A percentile compares a stretch with the other conserved stretches of the same genome.
Evolutionary conservation across 1,140 invertebrate species (phyloP).

Genomic region (Eueides isabella): DNA sequence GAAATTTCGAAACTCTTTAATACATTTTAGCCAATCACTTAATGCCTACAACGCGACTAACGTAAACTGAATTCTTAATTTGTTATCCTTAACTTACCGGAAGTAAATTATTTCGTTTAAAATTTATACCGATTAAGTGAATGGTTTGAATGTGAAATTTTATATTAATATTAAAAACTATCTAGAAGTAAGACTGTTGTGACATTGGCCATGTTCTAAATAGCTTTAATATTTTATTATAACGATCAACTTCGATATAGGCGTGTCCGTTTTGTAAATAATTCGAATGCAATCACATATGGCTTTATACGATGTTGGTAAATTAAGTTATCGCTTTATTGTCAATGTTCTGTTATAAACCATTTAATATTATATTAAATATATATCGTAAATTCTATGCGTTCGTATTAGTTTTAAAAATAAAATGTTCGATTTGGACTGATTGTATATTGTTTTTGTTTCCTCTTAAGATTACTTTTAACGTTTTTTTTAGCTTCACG

Average conservation of each 20-base stretch:
- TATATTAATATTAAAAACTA: constrained; percentile 53
- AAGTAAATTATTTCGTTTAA: not conserved
- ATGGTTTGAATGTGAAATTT: constrained; percentile 46
- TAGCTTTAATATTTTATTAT: constrained; percentile 77
- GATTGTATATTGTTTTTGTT: constrained; percentile 51
- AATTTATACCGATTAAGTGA: constrained; percentile 41
- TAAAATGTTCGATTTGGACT: constrained; percentile 78
- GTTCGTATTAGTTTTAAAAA: constrained; percentile 79
- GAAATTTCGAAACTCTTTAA: constrained; percentile 23
- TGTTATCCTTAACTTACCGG: not conserved
- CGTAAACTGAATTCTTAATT: not conserved
- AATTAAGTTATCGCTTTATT: constrained; percentile 76
- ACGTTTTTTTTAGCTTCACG: not conserved
- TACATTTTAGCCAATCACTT: constrained; percentile 45
- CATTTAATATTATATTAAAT: constrained; percentile 74
- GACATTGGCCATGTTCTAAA: constrained; percentile 70
- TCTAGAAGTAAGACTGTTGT: constrained; percentile 72
- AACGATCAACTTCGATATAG: constrained; percentile 50
- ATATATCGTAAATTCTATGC: constrained; percentile 81
- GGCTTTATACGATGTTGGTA: constrained; percentile 76
- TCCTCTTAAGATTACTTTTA: not conserved
- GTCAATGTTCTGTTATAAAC: constrained; percentile 80
- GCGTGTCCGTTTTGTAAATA: constrained; percentile 63
- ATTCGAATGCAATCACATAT: constrained; percentile 66
- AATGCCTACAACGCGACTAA: constrained; percentile 19